A percentile compares a stretch with the other conserved stretches of the same genome.
phyloP scores from a whole-genome alignment of 2,888 invertebrate species.

The Molorchus minor region DNA sequence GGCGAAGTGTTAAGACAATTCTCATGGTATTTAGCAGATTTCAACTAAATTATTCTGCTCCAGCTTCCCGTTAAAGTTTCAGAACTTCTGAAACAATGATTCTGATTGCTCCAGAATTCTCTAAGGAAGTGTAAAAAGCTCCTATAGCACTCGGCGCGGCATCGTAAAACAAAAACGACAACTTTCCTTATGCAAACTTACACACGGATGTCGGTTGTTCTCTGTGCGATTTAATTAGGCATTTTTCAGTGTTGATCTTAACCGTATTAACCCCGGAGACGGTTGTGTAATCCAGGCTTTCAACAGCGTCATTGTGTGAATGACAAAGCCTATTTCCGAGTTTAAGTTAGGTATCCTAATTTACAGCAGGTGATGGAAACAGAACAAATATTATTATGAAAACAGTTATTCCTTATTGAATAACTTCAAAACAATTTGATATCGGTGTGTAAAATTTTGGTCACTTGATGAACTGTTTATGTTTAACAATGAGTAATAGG shows the following conservation, averaged over 20 bases:
- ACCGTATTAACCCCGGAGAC: no score
- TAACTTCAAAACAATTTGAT: no score
- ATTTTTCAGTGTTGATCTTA: neutral
- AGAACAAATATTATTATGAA: no score
- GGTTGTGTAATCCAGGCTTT: no score
- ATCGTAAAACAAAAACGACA: constrained; percentile 52
- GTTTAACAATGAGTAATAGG: no score
- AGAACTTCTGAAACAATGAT: constrained; percentile 57
- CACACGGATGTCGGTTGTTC: constrained; percentile 30
- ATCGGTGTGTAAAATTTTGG: no score
- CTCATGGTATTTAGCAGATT: constrained; percentile 59
- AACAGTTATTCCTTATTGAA: no score
- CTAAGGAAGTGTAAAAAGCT: constrained; percentile 51
- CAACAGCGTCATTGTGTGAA: no score
- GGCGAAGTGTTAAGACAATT: constrained; percentile 54
- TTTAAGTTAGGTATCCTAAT: no score
- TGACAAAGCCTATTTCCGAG: neutral
- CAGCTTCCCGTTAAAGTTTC: constrained; percentile 47
- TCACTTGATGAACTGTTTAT: no score
- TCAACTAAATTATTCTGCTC: constrained; percentile 55
- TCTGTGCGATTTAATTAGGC: constrained; percentile 20
- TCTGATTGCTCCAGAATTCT: constrained; percentile 56
- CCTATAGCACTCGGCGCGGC: constrained; percentile 39
- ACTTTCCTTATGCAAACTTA: constrained; percentile 51
- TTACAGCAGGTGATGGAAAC: no score